Evolutionary conservation across 1,140 invertebrate genomes (phyloP).

Genomic region (Anastatus disparis): DNA sequence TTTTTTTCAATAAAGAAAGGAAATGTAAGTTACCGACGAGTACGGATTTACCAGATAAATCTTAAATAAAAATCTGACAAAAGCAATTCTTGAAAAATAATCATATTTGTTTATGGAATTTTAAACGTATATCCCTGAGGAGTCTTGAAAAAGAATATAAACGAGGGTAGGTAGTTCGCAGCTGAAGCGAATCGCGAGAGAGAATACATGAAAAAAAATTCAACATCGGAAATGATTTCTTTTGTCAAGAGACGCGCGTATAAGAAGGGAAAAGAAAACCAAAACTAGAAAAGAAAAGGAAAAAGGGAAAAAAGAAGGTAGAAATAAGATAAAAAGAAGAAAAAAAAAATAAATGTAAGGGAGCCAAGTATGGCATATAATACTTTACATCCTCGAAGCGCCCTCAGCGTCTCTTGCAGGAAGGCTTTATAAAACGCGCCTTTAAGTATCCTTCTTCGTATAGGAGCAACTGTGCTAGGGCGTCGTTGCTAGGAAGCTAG

Average conservation of each 20-base stretch:
- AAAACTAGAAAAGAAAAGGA: too few relatives aligned
- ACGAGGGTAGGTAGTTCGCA: too few relatives aligned
- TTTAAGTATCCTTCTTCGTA: slow-evolving; percentile 24
- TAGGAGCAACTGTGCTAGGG: not conserved
- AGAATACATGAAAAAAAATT: not conserved
- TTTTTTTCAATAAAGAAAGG: too few relatives aligned
- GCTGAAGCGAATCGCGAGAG: slow-evolving; percentile 4
- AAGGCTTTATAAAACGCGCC: slow-evolving; percentile 13
- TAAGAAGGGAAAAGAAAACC: too few relatives aligned
- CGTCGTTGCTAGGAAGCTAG: not conserved
- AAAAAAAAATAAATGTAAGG: not conserved
- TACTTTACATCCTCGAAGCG: slow-evolving; percentile 25
- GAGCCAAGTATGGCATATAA: not conserved
- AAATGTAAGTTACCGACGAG: too few relatives aligned
- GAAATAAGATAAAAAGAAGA: not conserved
- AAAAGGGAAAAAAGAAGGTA: too few relatives aligned
- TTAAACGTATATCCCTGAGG: too few relatives aligned
- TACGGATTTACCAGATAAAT: too few relatives aligned
- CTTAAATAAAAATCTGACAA: too few relatives aligned
- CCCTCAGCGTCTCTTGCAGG: slow-evolving; percentile 15
- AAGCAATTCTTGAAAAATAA: too few relatives aligned
- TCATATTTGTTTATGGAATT: too few relatives aligned
- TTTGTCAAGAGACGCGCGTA: slow-evolving; percentile 1
- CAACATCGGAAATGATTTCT: not conserved
- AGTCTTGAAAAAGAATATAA: not conserved